phyloP scores from a whole-genome alignment of 2,797 vertebrate species.

The Geotrypetes seraphini region DNA sequence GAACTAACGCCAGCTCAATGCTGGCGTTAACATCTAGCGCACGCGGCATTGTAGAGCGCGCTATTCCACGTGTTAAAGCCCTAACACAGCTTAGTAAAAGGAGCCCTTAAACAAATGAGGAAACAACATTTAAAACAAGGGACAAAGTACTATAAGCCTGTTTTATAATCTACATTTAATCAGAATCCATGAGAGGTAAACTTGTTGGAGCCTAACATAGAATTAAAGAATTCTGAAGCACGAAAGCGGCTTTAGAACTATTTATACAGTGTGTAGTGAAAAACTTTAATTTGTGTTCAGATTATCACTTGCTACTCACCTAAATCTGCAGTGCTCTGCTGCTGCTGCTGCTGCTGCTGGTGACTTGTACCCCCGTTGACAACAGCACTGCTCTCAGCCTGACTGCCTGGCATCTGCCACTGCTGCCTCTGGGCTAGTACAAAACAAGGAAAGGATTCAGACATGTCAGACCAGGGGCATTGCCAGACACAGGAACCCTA shows the following conservation, averaged over 20 bases:
- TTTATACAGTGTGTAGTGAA: not conserved
- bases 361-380: slow-evolving; percentile 2
- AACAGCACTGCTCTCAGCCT: slow-evolving; percentile 49
- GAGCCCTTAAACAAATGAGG: too few species aligned
- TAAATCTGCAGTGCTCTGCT: too few species aligned
- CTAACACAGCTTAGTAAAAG: too few species aligned
- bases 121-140: too few species aligned
- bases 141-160: too few species aligned
- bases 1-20: too few species aligned
- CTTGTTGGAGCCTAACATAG: not conserved
- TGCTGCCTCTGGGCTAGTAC: slow-evolving; percentile 30
- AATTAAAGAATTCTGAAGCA: not conserved
- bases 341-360: slow-evolving; percentile 12
- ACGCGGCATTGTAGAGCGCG: too few species aligned
- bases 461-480: slow-evolving; percentile 44
- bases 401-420: slow-evolving; percentile 31
- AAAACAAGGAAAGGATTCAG: not conserved
- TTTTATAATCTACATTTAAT: too few species aligned
- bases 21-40: too few species aligned
- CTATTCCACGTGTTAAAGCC: too few species aligned
- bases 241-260: not conserved
- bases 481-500: too few species aligned
- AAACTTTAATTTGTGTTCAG: not conserved
- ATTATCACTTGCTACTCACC: not conserved
- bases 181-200: too few species aligned